Evolutionary conservation across 2,113 vertebrate species (phyloP).

Genomic region (Megatriorchis doriae): DNA sequence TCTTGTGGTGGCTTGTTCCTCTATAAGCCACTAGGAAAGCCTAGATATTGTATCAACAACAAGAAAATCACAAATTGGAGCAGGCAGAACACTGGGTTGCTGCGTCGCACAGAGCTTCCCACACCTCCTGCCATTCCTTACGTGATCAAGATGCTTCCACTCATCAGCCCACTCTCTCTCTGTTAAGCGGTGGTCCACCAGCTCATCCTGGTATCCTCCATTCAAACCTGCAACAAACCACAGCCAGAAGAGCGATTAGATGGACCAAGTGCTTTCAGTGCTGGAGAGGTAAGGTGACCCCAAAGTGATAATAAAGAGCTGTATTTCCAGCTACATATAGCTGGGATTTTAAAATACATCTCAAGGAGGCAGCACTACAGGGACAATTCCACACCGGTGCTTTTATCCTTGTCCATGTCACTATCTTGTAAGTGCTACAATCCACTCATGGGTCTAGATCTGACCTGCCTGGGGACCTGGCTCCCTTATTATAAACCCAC

Average conservation of each 20-base stretch:
- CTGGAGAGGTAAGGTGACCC: not conserved
- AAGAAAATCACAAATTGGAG: not conserved
- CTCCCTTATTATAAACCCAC: not conserved
- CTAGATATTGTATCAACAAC: not conserved
- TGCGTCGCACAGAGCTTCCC: not conserved
- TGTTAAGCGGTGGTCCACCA: slow-evolving; percentile 95
- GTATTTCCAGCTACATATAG: not conserved
- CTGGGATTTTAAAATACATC: not conserved
- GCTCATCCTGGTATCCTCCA: slow-evolving; percentile 93
- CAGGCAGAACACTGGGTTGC: not conserved
- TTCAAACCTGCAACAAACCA: slow-evolving; percentile 82
- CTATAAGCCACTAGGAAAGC: not conserved
- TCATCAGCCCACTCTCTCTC: slow-evolving; percentile 99
- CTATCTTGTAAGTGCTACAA: not conserved
- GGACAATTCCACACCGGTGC: not conserved
- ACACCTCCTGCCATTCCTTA: slow-evolving; percentile 70
- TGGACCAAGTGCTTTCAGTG: not conserved
- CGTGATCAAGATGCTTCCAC: slow-evolving; percentile 99
- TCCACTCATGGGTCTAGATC: not conserved
- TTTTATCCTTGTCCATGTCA: not conserved
- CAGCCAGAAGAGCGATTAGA: not conserved
- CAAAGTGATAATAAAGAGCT: not conserved
- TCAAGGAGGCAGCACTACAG: not conserved
- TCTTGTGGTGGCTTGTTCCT: not conserved
- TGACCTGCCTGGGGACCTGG: not conserved